A percentile compares a stretch with the other conserved stretches of the same genome.
These are phyloP conservation scores for Heloderma charlesbogerti DNA, from an alignment of 2,113 vertebrate species.

Conservation along the genomic window DNA sequence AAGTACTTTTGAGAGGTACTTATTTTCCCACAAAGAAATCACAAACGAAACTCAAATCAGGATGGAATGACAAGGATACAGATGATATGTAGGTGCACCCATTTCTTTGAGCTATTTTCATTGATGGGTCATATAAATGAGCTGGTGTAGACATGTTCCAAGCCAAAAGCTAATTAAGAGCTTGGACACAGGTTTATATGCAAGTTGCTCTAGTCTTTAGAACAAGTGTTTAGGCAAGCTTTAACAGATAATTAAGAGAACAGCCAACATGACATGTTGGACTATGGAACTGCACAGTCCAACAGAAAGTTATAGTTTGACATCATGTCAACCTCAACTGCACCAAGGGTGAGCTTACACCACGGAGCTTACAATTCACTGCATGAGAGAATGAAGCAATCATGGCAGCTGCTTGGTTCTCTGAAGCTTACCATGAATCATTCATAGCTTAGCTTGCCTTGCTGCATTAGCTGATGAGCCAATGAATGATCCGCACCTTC, in stretches of 20 bases:
- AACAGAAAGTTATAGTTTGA: neutral
- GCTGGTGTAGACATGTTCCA: neutral
- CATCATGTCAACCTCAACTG: neutral
- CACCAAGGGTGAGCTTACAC: neutral
- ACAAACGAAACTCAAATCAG: neutral
- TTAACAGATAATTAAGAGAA: neutral
- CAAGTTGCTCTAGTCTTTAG: neutral
- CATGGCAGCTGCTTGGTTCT: neutral
- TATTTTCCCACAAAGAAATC: neutral
- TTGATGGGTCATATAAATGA: neutral
- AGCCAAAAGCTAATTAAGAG: neutral
- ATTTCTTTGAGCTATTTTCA: neutral
- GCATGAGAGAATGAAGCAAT: neutral
- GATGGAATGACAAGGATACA: neutral
- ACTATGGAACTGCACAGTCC: neutral
- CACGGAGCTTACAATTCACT: neutral
- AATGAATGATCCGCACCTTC: neutral
- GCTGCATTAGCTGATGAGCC: neutral
- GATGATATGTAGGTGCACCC: neutral
- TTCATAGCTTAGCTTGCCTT: neutral
- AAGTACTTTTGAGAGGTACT: neutral
- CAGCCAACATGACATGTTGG: neutral
- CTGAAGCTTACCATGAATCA: neutral
- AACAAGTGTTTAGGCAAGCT: neutral
- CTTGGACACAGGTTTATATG: neutral